Base-by-base conservation (phyloP, 1,140 invertebrate species). In the Luehdorfia chinensis region DNA sequence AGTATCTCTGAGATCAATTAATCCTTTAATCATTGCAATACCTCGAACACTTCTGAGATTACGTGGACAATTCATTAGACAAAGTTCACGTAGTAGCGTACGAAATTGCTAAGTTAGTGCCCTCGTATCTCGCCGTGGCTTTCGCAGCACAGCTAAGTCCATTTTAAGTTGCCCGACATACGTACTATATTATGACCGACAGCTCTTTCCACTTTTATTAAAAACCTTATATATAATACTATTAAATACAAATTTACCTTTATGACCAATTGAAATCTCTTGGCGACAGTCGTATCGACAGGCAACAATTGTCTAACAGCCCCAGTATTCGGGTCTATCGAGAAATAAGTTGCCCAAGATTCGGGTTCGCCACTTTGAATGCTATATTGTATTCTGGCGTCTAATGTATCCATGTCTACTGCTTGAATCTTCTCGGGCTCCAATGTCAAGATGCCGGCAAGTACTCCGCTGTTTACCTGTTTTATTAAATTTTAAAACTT, bases 381-480 rank as follows among this genome's bases (percentile, higher is more conserved):
- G 14, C 90, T 93, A 73, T 96, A 97, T 33, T 89, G 88, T 37
- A 96, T 95, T 0, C 91, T 90, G 0, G 94, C 90, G 66, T 95
- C 93, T 5, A 96, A 90, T 0, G 95, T 95, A 68, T 97, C 95
- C 90, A 95, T 93, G 73, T 96, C 95, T 0, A 95, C 90, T 0
- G 95, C 95, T 81, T 95, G 93, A 41, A 97, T 96, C 63, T 94
- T 93, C 67, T 96, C 95, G 0, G 96, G 95, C n/a, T 90, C 88
- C 13, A 97, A 92, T 44, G 92, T 92, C 1, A 97, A 87, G 21
- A 95, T 92, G 0, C 95, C 95, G 13, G 94, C 91, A 55, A 95
- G 75, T 1, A 94, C 91, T 2, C 94, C 94, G 49, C 94, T 94
- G 4, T 93, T 94, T 14, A 96, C 94, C 93, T 91, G 92, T 21